phyloP scores from a whole-genome alignment of 2,797 vertebrate genomes.

The Acanthurus tractus region DNA sequence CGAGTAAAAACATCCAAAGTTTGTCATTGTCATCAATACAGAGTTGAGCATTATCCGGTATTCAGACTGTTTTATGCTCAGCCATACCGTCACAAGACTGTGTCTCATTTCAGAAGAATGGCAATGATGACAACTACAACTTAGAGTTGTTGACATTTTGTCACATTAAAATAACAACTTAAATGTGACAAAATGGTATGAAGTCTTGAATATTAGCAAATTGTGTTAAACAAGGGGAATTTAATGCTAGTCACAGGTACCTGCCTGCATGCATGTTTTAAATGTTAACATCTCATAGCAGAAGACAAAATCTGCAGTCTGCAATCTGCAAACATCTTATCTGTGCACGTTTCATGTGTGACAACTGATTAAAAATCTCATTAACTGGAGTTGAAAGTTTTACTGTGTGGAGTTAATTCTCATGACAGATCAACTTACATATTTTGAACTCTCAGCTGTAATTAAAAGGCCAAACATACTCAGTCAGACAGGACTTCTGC shows the following conservation, averaged over 20 bases:
- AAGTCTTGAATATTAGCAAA: neutral
- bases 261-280: neutral
- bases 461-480: too few relatives aligned
- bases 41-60: too few relatives aligned
- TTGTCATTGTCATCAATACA: too few relatives aligned
- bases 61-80: too few relatives aligned
- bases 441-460: too few relatives aligned
- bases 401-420: too few relatives aligned
- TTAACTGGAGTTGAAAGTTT: neutral
- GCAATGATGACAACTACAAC: neutral
- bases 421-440: too few relatives aligned
- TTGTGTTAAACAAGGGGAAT: constrained; percentile 3
- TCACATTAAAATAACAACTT: neutral
- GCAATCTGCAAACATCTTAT: neutral
- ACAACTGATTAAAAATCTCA: constrained; percentile 5
- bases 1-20: too few relatives aligned
- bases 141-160: neutral
- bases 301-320: neutral
- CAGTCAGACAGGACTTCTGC: too few relatives aligned
- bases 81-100: too few relatives aligned
- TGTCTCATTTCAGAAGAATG: neutral
- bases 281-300: neutral
- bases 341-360: neutral
- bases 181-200: neutral
- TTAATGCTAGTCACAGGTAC: neutral